phyloP scores from a whole-genome alignment of 2,797 vertebrate genomes.

The Nasua narica region DNA sequence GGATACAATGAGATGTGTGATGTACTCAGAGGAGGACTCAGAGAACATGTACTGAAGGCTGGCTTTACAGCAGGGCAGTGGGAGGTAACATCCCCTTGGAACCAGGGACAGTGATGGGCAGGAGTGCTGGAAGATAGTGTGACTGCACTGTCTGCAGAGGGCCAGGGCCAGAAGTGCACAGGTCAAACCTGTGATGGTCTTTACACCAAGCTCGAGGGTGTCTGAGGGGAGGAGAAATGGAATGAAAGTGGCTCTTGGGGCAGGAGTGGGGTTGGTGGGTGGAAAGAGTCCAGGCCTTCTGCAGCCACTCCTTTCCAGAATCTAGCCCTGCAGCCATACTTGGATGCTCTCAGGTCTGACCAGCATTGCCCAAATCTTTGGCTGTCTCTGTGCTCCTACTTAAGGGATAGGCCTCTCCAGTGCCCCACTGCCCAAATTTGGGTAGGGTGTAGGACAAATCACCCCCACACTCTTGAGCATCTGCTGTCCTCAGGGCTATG shows the following conservation, averaged over 20 bases:
- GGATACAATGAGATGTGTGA: neutral
- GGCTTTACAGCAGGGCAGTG: neutral
- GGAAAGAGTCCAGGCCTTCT: neutral
- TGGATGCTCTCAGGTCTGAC: neutral
- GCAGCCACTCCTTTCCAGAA: neutral
- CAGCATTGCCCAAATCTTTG: neutral
- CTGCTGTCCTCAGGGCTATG: rapidly evolving
- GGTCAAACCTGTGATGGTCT: neutral
- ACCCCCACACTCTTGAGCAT: neutral
- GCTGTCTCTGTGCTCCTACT: neutral
- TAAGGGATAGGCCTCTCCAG: neutral
- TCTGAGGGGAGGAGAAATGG: neutral
- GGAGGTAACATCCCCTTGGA: neutral
- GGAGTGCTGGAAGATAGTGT: neutral
- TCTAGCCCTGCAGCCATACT: neutral
- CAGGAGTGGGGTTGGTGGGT: neutral
- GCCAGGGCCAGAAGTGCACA: neutral
- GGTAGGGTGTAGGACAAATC: neutral
- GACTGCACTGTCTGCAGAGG: neutral
- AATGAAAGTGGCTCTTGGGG: neutral
- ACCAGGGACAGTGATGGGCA: neutral
- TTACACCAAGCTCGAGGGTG: neutral
- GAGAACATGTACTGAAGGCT: neutral
- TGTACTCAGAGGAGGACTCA: neutral
- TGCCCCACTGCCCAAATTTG: neutral